Conservation (phyloP, 1,140 invertebrate species). For the Euura saliciscinereae region DNA sequence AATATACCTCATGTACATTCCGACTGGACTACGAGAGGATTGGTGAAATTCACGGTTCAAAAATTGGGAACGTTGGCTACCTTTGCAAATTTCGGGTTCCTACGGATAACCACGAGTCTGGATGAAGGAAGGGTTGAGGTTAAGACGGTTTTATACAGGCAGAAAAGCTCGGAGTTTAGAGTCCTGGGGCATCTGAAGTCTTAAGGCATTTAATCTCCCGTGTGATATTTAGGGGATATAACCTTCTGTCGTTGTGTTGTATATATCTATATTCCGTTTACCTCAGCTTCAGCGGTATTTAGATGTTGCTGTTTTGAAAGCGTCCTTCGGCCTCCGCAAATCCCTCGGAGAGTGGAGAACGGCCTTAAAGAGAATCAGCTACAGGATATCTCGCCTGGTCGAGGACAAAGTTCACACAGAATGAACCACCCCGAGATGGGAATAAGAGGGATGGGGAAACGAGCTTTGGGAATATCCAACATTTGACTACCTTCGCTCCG, state of each 20-base stretch:
- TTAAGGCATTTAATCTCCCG: conserved; percentile 7
- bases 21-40: too few relatives aligned
- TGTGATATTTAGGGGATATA: conserved; percentile 7
- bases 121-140: not conserved
- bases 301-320: not conserved
- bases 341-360: not conserved
- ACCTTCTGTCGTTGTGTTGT: not conserved
- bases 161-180: not conserved
- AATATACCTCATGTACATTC: too few relatives aligned
- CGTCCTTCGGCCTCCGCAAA: not conserved
- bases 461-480: not conserved
- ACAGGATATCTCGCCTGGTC: not conserved
- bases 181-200: not conserved
- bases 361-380: not conserved
- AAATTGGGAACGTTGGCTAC: too few relatives aligned
- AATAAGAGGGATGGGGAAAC: not conserved
- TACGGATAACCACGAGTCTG: too few relatives aligned
- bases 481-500: not conserved
- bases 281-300: not conserved
- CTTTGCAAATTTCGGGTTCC: too few relatives aligned
- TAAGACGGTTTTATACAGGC: not conserved
- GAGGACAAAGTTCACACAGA: not conserved
- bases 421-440: not conserved
- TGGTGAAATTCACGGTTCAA: too few relatives aligned
- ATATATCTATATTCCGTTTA: not conserved